Base-by-base conservation (phyloP, 2,113 vertebrate genomes). In the Alces alces region DNA sequence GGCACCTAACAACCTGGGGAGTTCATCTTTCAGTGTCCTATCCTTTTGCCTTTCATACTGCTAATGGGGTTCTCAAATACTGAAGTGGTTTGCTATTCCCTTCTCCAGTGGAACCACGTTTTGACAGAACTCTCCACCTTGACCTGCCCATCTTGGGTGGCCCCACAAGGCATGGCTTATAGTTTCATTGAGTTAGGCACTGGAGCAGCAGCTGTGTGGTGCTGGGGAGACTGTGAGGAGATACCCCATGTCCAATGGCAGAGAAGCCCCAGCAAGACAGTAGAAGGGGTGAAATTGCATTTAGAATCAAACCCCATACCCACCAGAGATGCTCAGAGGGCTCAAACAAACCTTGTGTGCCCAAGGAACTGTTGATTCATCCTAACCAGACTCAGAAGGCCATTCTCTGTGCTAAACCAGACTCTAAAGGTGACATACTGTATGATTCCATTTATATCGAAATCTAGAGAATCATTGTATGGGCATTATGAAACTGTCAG, bases 271-370 rank as follows among this genome's bases (percentile, higher is more conserved):
- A 70, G 64, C 64, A 70, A 21, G n/a, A 36, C 4, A 2, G n/a
- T 70, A 21, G n/a, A 36, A 70, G 19, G n/a, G 9, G n/a, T 12
- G 19, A 36, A 70, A 36, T 6, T n/a, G 9, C 9, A 0, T 36
- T 70, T 36, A 70, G 64, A 36, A 70, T 70, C 19, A 70, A 36
- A 36, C n/a, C 64, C 5, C n/a, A 23, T 70, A 36, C 19, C 9
- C n/a, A 21, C n/a, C 64, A 36, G 64, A 23, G 64, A 36, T 70
- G 9, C 64, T 23, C 9, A 70, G 4, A 36, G n/a, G n/a, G n/a
- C n/a, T 70, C n/a, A 21, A 36, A 36, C n/a, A 70, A 70, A 70
- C n/a, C 17, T 70, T 36, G 64, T 70, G 21, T 0, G 0, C 64
- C 9, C n/a, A 36, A 36, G 64, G 8, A 70, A 36, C 64, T 36